phyloP scores from a whole-genome alignment of 2,888 invertebrate species.

The Crocallis elinguaria region DNA sequence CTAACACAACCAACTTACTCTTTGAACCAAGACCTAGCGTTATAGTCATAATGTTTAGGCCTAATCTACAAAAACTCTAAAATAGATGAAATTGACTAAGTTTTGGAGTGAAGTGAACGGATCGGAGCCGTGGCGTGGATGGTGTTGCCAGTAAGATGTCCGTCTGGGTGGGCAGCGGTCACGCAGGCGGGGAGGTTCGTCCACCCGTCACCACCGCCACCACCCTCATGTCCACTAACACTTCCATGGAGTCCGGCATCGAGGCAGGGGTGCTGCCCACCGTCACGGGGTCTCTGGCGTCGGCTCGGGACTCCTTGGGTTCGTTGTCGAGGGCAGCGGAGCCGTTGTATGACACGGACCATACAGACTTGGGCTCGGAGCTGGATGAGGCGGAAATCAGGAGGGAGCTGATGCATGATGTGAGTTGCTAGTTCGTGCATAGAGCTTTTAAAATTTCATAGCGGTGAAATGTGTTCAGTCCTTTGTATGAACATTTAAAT shows the following conservation, averaged over 20 bases:
- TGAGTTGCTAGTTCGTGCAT: slow-evolving; percentile 73
- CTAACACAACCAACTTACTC: too few relatives aligned
- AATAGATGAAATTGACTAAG: neutral
- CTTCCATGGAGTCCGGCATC: slow-evolving; percentile 87
- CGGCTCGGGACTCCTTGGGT: slow-evolving; percentile 83
- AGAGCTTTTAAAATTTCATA: too few relatives aligned
- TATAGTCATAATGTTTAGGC: neutral
- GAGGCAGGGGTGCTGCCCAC: slow-evolving; percentile 89
- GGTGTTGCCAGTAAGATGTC: slow-evolving; percentile 76
- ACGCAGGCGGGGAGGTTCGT: slow-evolving; percentile 61
- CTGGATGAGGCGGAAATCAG: slow-evolving; percentile 91
- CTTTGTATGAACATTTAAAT: too few relatives aligned
- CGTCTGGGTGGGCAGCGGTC: slow-evolving; percentile 79
- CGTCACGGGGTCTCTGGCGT: slow-evolving; percentile 88
- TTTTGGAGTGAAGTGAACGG: slow-evolving; percentile 27
- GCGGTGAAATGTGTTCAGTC: too few relatives aligned
- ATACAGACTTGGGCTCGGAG: slow-evolving; percentile 92
- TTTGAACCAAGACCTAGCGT: neutral
- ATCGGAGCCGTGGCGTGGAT: slow-evolving; percentile 64
- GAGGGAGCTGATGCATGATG: slow-evolving; percentile 91
- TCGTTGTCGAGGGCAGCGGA: slow-evolving; percentile 86
- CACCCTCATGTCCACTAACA: slow-evolving; percentile 76
- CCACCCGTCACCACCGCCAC: slow-evolving; percentile 61
- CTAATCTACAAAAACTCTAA: neutral
- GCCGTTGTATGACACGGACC: slow-evolving; percentile 90